phyloP scores from a whole-genome alignment of 1,140 invertebrate genomes.

The Zaprionus capensis region DNA sequence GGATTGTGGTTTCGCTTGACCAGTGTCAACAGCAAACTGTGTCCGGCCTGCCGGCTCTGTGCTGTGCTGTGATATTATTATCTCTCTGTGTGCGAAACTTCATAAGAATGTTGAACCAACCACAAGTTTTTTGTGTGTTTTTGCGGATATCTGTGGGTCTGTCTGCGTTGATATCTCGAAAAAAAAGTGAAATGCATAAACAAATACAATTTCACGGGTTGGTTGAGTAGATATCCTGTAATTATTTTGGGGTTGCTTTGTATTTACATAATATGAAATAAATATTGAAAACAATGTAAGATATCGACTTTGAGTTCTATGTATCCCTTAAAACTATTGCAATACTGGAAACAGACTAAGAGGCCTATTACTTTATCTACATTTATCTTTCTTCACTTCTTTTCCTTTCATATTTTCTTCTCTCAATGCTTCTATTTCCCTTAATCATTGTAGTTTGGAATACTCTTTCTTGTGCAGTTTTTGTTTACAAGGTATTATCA shows the following conservation, averaged over 20 bases:
- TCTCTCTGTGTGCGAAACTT: conserved; percentile 7
- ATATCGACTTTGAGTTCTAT: too few species aligned
- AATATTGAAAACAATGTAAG: too few species aligned
- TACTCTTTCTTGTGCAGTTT: neutral
- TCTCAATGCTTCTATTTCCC: too few species aligned
- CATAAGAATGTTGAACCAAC: conserved; percentile 6
- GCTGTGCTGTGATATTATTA: conserved; percentile 20
- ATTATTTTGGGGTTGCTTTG: too few species aligned
- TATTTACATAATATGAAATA: too few species aligned
- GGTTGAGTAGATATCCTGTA: neutral
- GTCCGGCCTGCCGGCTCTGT: neutral
- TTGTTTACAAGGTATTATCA: conserved; percentile 22
- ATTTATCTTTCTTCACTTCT: neutral
- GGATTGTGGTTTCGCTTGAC: conserved; percentile 41
- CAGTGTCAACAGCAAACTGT: conserved; percentile 44
- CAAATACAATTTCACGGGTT: neutral
- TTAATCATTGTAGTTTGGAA: too few species aligned
- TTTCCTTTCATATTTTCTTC: neutral
- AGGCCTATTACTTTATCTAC: too few species aligned
- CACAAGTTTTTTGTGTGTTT: conserved; percentile 8
- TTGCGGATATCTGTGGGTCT: neutral
- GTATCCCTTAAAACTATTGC: too few species aligned
- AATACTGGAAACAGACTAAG: too few species aligned
- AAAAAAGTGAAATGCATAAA: conserved; percentile 17
- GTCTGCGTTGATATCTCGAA: conserved; percentile 8